phyloP scores from a whole-genome alignment of 2,113 vertebrate species.

The Dicerorhinus sumatrensis region DNA sequence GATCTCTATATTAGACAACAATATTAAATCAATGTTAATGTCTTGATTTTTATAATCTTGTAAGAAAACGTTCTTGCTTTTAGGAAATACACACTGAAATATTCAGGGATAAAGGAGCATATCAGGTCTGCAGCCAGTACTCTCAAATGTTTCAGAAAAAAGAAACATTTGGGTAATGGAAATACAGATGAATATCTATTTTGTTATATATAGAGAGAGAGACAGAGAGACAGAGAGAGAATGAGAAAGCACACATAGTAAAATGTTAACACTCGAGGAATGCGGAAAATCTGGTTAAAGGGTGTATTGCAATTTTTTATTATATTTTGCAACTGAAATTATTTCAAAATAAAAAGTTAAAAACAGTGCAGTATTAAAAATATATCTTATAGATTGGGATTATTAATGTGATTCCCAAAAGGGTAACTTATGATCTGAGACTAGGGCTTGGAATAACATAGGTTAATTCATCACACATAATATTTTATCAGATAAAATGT shows the following conservation, averaged over 20 bases:
- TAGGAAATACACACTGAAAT: not conserved
- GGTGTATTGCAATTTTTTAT: not conserved
- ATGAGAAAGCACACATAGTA: not conserved
- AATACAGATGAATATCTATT: not conserved
- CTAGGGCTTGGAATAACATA: not conserved
- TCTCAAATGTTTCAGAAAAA: constrained; percentile 17
- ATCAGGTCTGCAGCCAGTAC: not conserved
- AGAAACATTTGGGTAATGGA: not conserved
- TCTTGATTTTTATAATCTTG: not conserved
- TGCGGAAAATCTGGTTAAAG: not conserved
- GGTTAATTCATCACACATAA: not conserved
- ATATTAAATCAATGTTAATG: not conserved
- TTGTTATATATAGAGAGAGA: not conserved
- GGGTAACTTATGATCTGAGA: not conserved
- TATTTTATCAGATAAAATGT: constrained; percentile 17
- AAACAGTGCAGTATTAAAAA: not conserved
- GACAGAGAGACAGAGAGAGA: not conserved
- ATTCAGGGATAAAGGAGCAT: not conserved
- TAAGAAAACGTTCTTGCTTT: constrained; percentile 6
- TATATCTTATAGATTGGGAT: not conserved
- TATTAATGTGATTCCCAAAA: not conserved
- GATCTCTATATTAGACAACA: not conserved
- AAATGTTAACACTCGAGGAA: not conserved
- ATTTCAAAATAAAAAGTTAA: constrained; percentile 27
- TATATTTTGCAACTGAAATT: constrained; percentile 14